Conservation (phyloP, 2,113 vertebrate genomes). For the Oceanites oceanicus region DNA sequence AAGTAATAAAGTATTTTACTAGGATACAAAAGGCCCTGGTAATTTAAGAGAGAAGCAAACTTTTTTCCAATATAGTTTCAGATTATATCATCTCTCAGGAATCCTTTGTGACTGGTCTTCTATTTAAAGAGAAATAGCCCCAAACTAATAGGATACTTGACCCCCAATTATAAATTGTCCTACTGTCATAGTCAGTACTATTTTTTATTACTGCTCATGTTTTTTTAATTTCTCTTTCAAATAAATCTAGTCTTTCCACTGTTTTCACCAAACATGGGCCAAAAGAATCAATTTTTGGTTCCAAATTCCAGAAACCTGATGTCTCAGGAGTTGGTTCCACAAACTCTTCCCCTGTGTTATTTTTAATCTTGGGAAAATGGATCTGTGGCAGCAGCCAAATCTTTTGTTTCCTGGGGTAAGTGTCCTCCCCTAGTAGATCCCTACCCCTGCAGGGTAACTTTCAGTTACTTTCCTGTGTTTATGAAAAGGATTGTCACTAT, state of each 20-base stretch:
- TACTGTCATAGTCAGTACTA: constrained; percentile 47
- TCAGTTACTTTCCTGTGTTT: neutral
- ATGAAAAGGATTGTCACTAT: neutral
- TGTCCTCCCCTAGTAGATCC: neutral
- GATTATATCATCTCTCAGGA: constrained; percentile 69
- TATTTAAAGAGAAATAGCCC: constrained; percentile 64
- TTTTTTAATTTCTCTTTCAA: constrained; percentile 61
- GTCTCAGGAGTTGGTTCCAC: constrained; percentile 34
- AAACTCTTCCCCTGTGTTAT: constrained; percentile 13
- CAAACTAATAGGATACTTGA: constrained; percentile 65
- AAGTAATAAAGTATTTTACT: constrained; percentile 69
- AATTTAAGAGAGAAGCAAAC: constrained; percentile 65
- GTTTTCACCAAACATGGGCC: constrained; percentile 39
- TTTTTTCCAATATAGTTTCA: constrained; percentile 63
- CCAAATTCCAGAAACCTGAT: constrained; percentile 54
- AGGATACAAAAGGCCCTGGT: constrained; percentile 58
- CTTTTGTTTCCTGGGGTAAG: neutral
- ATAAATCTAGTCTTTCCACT: constrained; percentile 59
- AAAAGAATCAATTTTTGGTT: constrained; percentile 46
- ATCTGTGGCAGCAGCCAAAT: neutral
- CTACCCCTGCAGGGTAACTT: neutral
- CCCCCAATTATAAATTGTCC: constrained; percentile 66
- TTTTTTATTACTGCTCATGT: constrained; percentile 46
- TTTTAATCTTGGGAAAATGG: constrained; percentile 42
- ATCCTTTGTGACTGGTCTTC: constrained; percentile 65